Conservation (phyloP, 23 tunicate genomes). For the Pegea sp. region DNA sequence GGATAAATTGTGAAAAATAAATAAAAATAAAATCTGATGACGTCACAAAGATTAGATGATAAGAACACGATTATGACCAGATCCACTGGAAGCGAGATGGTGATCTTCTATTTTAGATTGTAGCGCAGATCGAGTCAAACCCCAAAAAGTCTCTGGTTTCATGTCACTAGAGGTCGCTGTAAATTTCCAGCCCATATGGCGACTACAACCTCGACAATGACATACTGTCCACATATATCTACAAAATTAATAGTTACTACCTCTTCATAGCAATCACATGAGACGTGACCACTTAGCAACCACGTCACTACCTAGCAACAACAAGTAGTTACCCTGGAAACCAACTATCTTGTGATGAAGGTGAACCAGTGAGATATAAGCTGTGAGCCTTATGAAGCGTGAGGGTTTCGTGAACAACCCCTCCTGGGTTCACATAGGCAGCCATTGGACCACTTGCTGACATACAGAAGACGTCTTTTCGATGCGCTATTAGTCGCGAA, state of each 20-base stretch:
- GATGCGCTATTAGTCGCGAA: constrained; percentile 23
- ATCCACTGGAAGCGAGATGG: too few species aligned
- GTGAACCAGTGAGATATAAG: constrained; percentile 10
- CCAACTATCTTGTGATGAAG: constrained; percentile 64
- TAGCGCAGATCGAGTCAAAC: constrained; percentile 72
- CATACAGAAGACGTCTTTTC: constrained; percentile 67
- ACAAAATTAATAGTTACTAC: background rate
- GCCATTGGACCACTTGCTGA: constrained; percentile 70
- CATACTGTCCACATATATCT: constrained; percentile 89
- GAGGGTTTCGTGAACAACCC: constrained; percentile 71
- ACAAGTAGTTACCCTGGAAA: constrained; percentile 61
- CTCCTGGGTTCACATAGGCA: constrained; percentile 93
- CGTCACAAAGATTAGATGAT: too few species aligned
- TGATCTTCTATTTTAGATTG: too few species aligned
- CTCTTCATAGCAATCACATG: background rate
- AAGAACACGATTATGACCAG: too few species aligned
- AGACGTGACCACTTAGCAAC: too few species aligned
- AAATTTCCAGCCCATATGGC: constrained; percentile 92
- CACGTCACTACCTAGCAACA: background rate
- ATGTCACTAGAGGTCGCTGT: constrained; percentile 32
- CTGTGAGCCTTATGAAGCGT: constrained; percentile 34
- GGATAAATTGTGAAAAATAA: too few species aligned
- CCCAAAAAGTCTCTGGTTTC: constrained; percentile 61
- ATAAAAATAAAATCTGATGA: too few species aligned
- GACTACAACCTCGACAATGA: constrained; percentile 34